Conservation (phyloP, 2,113 vertebrate genomes). For the Gasterosteus nipponicus region DNA sequence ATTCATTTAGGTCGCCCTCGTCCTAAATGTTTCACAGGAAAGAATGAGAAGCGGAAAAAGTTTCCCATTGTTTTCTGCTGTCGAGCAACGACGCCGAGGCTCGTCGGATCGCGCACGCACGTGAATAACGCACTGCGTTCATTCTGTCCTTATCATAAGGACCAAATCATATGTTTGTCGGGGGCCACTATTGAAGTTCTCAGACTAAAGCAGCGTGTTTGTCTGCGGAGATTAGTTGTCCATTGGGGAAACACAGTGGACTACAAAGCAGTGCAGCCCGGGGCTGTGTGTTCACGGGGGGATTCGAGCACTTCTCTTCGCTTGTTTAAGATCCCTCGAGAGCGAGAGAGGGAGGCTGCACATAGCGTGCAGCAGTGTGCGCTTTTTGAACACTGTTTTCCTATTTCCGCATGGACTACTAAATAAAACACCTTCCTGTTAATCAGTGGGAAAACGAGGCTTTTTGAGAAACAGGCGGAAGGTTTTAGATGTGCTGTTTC, state of each 20-base stretch:
- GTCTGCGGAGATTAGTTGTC: conserved; percentile 67
- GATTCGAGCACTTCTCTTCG: conserved; percentile 68
- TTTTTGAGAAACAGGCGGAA: conserved; percentile 22
- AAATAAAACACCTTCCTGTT: conserved; percentile 60
- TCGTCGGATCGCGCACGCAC: not conserved
- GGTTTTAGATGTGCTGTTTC: conserved; percentile 19
- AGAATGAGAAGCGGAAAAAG: conserved; percentile 48
- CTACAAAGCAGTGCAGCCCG: conserved; percentile 71
- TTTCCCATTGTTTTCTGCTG: conserved; percentile 54
- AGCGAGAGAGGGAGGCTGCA: conserved; percentile 53
- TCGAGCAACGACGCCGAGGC: conserved; percentile 35
- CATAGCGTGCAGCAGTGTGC: conserved; percentile 48
- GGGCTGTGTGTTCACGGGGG: conserved; percentile 67
- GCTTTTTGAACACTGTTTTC: conserved; percentile 62
- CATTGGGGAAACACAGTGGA: conserved; percentile 64
- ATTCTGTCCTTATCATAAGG: conserved; percentile 57
- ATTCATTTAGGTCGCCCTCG: conserved; percentile 66
- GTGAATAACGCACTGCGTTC: conserved; percentile 26
- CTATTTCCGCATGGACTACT: conserved; percentile 42
- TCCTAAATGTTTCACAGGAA: conserved; percentile 65
- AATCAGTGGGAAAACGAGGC: conserved; percentile 35
- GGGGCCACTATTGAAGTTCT: conserved; percentile 63
- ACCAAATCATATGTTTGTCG: conserved; percentile 60
- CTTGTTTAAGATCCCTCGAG: conserved; percentile 71
- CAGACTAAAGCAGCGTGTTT: conserved; percentile 63